Evolutionary conservation across 2,888 invertebrate genomes (phyloP), one percentile per base, ranked within the genome.

Genomic region (Stegophylla sp.): DNA sequence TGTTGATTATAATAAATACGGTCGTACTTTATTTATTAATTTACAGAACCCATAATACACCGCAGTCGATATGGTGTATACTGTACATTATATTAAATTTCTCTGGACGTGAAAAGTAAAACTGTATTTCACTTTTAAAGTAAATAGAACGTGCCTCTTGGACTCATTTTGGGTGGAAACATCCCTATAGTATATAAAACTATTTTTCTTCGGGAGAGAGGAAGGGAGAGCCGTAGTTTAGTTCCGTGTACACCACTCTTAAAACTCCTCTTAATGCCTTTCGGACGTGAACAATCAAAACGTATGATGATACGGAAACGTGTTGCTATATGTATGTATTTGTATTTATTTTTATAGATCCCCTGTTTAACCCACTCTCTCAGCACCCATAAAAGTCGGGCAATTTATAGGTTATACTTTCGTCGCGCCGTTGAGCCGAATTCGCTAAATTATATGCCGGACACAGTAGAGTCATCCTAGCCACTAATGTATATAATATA

Each of bases 221-320:
- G 34, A 7, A 5, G 34, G 34, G 34, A 34, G 34, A 7, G 34
- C 4, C 7, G 7, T 34, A 34, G 34, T 5, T 34, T 34, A 34
- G 34, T 34, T 34, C 7, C 4, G 20, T 43, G 13, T 43, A 53
- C 23, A 43, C 45, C 23, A 43, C 45, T 45, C 45, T 45, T 28
- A 73, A 61, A 61, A 45, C 26, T 45, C 43, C 5, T 13, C 26
- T 26, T 61, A 73, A 73, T 73, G 73, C 41, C 13, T 73, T 61
- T 73, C 61, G 61, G 73, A 73, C 73, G 20, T n/a, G 45, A 45
- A 73, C 45, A 61, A 48, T 61, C 45, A 28, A 73, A 61, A 61
- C 13, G 59, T 73, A 61, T 43, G 73, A 61, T 43, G 73, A 61
- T 26, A 59, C 73, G 45, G 26, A 61, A 61, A 73, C 45, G 45